Evolutionary conservation across 2,113 vertebrate species (phyloP).

Genomic region (Barbus barbus): DNA sequence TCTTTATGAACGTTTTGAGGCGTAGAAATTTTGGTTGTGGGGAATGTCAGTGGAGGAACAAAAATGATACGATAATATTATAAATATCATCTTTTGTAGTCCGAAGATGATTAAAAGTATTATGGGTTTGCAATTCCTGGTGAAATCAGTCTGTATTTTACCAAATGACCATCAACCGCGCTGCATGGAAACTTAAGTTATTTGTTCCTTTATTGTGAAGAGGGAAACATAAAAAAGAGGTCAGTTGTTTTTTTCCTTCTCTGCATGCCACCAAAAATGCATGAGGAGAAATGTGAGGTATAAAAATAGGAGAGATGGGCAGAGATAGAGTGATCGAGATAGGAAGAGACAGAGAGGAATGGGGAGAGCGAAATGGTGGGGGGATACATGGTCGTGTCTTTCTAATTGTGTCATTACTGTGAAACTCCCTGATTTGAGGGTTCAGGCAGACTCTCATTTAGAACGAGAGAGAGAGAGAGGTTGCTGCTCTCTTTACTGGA

Average conservation of each 20-base stretch:
- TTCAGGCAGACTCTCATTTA: conserved; percentile 29
- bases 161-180: not conserved
- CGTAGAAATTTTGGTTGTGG: not conserved
- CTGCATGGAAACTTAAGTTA: not conserved
- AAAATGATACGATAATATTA: not conserved
- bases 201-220: not conserved
- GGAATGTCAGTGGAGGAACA: not conserved
- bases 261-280: conserved; percentile 1
- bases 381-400: conserved; percentile 17
- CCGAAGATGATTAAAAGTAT: not conserved
- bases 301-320: conserved; percentile 1
- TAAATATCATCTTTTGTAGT: not conserved
- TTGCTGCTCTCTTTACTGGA: conserved; percentile 46
- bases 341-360: conserved; percentile 9
- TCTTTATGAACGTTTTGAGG: not conserved
- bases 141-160: not conserved
- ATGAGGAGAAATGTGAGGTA: conserved; percentile 5
- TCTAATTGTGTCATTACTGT: conserved; percentile 41
- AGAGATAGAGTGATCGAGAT: conserved; percentile 24
- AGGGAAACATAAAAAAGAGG: not conserved
- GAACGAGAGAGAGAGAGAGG: conserved; percentile 28
- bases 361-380: conserved; percentile 1
- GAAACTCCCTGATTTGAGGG: conserved; percentile 22
- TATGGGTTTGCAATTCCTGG: not conserved
- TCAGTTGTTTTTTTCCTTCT: not conserved